Conservation (phyloP, 2,113 vertebrate genomes). For the Thunnus thynnus region DNA sequence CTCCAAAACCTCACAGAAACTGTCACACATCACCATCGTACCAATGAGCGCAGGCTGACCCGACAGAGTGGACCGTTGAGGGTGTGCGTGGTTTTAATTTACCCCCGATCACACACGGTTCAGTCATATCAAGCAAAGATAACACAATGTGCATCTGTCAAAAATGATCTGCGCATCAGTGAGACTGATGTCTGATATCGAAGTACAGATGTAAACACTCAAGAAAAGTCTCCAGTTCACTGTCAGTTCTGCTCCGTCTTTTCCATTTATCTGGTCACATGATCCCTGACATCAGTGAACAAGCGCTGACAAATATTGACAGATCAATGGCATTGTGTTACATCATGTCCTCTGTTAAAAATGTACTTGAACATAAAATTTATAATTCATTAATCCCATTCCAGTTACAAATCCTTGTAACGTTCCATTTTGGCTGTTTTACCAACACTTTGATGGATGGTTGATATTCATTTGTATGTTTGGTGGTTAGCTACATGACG, state of each 20-base stretch:
- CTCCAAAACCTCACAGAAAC: conserved; percentile 1
- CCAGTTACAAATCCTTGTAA: too few species aligned
- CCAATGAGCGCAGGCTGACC: neutral
- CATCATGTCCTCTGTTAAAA: neutral
- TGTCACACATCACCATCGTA: conserved; percentile 27
- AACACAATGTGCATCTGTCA: conserved; percentile 52
- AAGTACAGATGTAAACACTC: conserved; percentile 6
- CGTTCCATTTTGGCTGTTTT: too few species aligned
- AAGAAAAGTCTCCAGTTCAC: neutral
- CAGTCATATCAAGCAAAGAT: conserved; percentile 43
- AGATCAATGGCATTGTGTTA: neutral
- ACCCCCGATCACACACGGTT: neutral
- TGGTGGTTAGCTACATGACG: too few species aligned
- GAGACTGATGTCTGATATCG: conserved; percentile 9
- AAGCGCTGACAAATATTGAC: neutral
- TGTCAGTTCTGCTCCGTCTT: neutral
- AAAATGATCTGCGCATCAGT: neutral
- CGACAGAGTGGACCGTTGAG: neutral
- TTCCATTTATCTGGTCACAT: neutral
- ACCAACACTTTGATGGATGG: too few species aligned
- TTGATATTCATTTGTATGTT: too few species aligned
- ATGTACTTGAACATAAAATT: neutral
- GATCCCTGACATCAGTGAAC: neutral
- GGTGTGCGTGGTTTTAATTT: conserved; percentile 3
- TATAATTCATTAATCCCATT: too few species aligned